phyloP scores from a whole-genome alignment of 2,888 invertebrate species.

The Chorisops tibialis region DNA sequence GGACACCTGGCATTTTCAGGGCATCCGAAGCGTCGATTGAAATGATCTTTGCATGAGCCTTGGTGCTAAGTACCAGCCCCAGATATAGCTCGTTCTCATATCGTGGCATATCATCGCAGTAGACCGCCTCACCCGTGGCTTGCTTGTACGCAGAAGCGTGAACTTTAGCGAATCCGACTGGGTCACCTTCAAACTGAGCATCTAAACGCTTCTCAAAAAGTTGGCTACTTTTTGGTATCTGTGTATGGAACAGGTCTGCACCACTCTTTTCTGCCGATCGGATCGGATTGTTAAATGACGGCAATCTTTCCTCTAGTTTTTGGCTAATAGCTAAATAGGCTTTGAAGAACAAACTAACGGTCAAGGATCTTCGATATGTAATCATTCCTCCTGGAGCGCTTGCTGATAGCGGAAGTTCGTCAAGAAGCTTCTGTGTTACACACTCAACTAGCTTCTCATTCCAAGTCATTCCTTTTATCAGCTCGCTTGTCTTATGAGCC shows the following conservation, averaged over 20 bases:
- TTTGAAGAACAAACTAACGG: slow-evolving; percentile 72
- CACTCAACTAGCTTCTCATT: slow-evolving; percentile 60
- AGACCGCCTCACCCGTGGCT: slow-evolving; percentile 87
- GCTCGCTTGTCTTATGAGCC: slow-evolving; percentile 63
- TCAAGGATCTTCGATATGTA: slow-evolving; percentile 71
- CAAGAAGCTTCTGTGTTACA: slow-evolving; percentile 61
- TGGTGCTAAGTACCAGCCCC: slow-evolving; percentile 74
- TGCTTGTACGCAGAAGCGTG: slow-evolving; percentile 85
- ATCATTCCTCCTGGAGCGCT: slow-evolving; percentile 84
- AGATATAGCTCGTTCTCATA: slow-evolving; percentile 76
- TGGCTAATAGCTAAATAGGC: slow-evolving; percentile 63
- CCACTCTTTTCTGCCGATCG: slow-evolving; percentile 48
- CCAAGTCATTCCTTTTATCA: slow-evolving; percentile 62
- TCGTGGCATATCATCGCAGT: slow-evolving; percentile 83
- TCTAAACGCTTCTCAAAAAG: slow-evolving; percentile 56
- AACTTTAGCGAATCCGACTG: slow-evolving; percentile 75
- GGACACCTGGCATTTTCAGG: slow-evolving; percentile 71
- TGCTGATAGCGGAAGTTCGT: slow-evolving; percentile 73
- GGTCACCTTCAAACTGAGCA: slow-evolving; percentile 62
- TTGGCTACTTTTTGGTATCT: slow-evolving; percentile 46
- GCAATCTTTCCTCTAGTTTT: slow-evolving; percentile 43
- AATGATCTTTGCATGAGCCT: slow-evolving; percentile 76
- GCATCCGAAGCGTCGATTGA: slow-evolving; percentile 73
- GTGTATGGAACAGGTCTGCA: slow-evolving; percentile 45
- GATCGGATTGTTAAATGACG: slow-evolving; percentile 39